Evolutionary conservation across 2,797 vertebrate genomes (phyloP).

Genomic region (Parambassis ranga): DNA sequence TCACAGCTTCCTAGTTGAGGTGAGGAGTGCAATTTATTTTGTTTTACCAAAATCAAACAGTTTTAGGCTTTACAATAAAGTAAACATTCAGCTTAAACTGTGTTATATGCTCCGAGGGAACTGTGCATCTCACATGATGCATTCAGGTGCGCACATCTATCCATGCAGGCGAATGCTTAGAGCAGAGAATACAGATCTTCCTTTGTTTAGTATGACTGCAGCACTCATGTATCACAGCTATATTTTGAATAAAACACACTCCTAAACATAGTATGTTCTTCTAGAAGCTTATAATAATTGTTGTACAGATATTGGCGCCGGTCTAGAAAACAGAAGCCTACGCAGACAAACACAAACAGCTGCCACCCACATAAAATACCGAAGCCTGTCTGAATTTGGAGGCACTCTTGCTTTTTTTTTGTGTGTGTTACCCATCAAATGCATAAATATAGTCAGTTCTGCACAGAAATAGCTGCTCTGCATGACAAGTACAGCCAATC

Average conservation of each 20-base stretch:
- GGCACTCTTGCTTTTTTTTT: background rate
- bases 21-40: too few relatives aligned
- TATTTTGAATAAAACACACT: background rate
- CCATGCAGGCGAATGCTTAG: too few relatives aligned
- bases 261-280: background rate
- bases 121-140: too few relatives aligned
- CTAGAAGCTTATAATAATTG: background rate
- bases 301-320: background rate
- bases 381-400: background rate
- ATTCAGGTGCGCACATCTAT: too few relatives aligned
- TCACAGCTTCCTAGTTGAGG: too few relatives aligned
- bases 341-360: conserved; percentile 7
- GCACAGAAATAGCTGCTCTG: background rate
- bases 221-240: background rate
- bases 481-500: conserved; percentile 10
- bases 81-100: too few relatives aligned
- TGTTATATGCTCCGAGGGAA: too few relatives aligned
- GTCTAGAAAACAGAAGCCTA: conserved; percentile 4
- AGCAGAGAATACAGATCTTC: too few relatives aligned
- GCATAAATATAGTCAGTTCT: conserved; percentile 8
- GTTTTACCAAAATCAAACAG: too few relatives aligned
- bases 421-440: background rate
- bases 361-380: background rate
- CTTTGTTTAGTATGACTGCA: background rate
- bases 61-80: too few relatives aligned